Evolutionary conservation across 2,113 vertebrate species (phyloP).

Genomic region (Dasyprocta punctata): DNA sequence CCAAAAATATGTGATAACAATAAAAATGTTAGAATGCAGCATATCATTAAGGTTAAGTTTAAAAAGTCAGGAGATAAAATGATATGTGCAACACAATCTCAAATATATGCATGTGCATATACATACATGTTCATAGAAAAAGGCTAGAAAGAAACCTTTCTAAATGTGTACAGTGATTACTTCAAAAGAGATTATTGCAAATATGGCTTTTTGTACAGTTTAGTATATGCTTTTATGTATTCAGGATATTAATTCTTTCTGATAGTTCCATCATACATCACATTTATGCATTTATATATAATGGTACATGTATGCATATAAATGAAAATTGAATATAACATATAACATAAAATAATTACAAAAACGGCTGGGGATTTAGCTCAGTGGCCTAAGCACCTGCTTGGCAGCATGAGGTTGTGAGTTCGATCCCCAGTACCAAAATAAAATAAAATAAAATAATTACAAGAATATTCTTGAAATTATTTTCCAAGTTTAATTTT

Average conservation of each 20-base stretch:
- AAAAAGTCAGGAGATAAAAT: background rate
- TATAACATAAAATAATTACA: background rate
- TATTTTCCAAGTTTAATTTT: slow-evolving; percentile 32
- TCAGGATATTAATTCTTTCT: slow-evolving; percentile 15
- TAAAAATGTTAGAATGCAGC: background rate
- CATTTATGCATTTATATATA: background rate
- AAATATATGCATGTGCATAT: background rate
- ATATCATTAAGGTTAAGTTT: background rate
- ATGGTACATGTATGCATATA: background rate
- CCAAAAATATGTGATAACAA: background rate
- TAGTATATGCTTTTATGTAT: background rate
- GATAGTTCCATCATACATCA: background rate
- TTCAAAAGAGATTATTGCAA: background rate
- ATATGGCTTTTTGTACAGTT: background rate
- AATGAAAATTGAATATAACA: background rate
- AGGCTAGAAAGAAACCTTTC: background rate
- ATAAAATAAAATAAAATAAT: background rate
- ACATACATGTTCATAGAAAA: background rate
- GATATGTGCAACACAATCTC: background rate
- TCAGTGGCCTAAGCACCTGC: no score
- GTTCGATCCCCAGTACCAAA: no score
- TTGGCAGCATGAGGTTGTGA: no score
- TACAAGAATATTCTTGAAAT: background rate
- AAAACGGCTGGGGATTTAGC: no score
- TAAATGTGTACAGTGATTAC: background rate